Percentiles rank a stretch among this genome's conserved stretches.
phyloP scores from a whole-genome alignment of 2,113 vertebrate species.

The Todiramphus chloris region DNA sequence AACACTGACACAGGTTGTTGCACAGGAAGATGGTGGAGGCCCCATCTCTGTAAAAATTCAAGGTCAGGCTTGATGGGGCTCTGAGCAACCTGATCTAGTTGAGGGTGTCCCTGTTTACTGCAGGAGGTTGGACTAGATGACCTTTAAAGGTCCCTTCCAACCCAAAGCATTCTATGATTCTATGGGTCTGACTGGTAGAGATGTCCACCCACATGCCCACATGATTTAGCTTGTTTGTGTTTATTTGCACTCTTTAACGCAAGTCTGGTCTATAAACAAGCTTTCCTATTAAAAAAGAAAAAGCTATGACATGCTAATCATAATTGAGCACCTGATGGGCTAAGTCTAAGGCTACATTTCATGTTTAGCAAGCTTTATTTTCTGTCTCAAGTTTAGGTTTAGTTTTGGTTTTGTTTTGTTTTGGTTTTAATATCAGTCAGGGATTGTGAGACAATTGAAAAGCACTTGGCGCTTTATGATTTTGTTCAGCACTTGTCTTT shows the following conservation, averaged over 20 bases:
- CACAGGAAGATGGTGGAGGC: no score
- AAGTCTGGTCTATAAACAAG: background rate
- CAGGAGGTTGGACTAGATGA: no score
- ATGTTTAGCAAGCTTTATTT: background rate
- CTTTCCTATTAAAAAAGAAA: background rate
- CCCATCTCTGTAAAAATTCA: no score
- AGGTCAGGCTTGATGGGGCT: no score
- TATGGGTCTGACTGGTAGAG: fast-evolving
- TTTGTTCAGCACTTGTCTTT: background rate
- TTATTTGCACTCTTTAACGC: background rate
- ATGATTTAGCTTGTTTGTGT: background rate
- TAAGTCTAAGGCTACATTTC: background rate
- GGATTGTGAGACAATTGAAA: background rate
- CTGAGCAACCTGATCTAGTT: no score
- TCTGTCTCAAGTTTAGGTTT: background rate
- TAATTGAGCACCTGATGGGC: background rate
- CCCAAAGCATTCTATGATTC: no score
- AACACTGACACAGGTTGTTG: no score
- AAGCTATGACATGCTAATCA: background rate
- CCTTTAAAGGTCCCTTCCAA: no score
- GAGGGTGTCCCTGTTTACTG: no score
- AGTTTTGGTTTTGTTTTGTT: background rate
- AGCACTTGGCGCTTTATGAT: background rate
- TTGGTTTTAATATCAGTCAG: background rate
- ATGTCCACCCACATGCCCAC: fast-evolving